phyloP scores from a whole-genome alignment of 2,113 vertebrate species.

The Lynx canadensis region DNA sequence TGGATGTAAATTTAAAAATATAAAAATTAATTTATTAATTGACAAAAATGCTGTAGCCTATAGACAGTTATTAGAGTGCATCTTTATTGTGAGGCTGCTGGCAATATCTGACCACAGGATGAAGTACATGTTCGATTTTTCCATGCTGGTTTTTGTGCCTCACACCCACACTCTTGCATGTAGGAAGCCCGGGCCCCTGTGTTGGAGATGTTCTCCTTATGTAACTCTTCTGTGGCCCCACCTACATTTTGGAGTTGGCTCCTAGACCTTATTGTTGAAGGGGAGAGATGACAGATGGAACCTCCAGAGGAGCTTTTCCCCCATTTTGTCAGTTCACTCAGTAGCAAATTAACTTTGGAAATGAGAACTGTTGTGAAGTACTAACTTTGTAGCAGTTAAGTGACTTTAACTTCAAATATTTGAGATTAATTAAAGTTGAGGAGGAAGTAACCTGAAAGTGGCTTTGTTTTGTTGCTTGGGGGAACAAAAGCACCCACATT shows the following conservation, averaged over 20 bases:
- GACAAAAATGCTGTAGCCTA: background rate
- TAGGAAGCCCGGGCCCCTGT: background rate
- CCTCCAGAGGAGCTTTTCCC: background rate
- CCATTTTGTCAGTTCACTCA: background rate
- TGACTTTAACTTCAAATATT: background rate
- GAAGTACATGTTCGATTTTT: background rate
- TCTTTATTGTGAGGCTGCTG: background rate
- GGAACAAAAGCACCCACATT: background rate
- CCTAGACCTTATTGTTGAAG: background rate
- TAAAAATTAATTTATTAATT: no score
- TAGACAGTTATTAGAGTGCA: background rate
- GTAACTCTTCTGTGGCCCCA: background rate
- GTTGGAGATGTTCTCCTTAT: background rate
- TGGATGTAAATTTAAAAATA: no score
- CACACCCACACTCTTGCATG: background rate
- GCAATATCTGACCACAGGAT: background rate
- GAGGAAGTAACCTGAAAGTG: background rate
- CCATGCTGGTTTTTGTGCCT: background rate
- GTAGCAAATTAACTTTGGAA: slow-evolving; percentile 1
- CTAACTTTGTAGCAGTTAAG: background rate
- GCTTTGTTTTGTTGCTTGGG: background rate
- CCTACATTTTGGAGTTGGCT: background rate
- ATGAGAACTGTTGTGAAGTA: background rate
- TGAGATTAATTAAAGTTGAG: background rate
- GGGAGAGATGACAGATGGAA: background rate